Base-by-base conservation (phyloP, 92 coral and sea anemone species). In the Zoanthus gigantus region DNA sequence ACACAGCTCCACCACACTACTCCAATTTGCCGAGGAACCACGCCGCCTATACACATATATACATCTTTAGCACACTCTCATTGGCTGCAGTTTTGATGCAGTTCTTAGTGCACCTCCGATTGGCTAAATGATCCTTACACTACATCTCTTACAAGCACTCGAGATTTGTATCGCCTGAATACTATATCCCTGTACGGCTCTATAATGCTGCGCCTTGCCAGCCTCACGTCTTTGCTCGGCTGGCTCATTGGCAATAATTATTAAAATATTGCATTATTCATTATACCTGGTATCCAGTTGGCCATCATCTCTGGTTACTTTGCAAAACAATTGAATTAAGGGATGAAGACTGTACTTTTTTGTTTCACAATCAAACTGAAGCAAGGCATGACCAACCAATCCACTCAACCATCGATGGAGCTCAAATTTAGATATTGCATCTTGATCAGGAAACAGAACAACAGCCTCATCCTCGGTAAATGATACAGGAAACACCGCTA, bases 291-390 rank as follows among this genome's bases (percentile, higher is more conserved):
- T 67, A 6, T 77, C 73, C 3, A 88, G 37, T 11, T 57, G 68
- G 6, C 23, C 34, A 13, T 87, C 94, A 7, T 79, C 78, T 16
- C 61, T 76, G 11, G 90, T 67, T 29, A 87, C 77, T 71, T 86
- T 91, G 57, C 95, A 88, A 18, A 88, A 92, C 13, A 94, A 84
- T 69, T 93, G 98, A 11, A 95, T 87, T 32, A 92, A 80, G 65
- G 90, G 95, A 85, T 95, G 98, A 34, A 95, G 82, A 71, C 93
- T 90, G 92, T 95, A 95, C 32, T 74, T 61, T 17, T 34, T 28
- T 37, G 58, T 34, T 15, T 15, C 85, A 1, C n/a, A 37, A 74
- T 91, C 98, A 72, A 48, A 52, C 48, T 93, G 86, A 69, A 95
- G 66, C 47, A 95, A 89, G 29, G 98, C 85, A 76, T 91, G 92